Conservation (phyloP, 2,888 invertebrate species). For the Drosophila meridiana region DNA sequence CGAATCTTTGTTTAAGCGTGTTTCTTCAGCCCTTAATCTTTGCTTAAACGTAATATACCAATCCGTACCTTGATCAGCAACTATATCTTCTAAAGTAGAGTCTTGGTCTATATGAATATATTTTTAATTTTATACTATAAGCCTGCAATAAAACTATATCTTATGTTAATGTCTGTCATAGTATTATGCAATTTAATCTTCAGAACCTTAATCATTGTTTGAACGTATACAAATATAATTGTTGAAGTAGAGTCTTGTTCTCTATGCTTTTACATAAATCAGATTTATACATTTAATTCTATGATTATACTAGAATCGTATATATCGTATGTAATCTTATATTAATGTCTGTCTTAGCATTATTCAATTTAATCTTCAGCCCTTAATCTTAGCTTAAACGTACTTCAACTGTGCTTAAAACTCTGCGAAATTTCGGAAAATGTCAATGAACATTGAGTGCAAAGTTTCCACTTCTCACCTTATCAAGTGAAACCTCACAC, state of each 20-base stretch:
- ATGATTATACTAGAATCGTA: neutral
- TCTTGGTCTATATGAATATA: no score
- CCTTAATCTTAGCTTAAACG: neutral
- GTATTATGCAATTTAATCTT: neutral
- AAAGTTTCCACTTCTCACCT: constrained; percentile 25
- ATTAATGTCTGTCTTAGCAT: neutral
- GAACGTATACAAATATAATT: neutral
- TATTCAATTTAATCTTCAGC: neutral
- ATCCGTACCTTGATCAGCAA: no score
- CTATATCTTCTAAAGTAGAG: no score
- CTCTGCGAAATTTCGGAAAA: neutral
- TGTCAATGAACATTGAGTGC: constrained; percentile 9
- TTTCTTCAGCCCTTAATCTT: no score
- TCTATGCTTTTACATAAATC: no score
- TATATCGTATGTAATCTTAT: neutral
- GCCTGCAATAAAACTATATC: no score
- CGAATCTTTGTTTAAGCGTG: no score
- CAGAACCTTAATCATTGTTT: no score
- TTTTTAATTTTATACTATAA: no score
- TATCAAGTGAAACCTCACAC: neutral
- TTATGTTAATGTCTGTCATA: neutral
- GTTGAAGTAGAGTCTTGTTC: no score
- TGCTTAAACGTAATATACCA: no score
- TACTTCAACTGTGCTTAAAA: neutral
- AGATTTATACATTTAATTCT: neutral